A percentile compares a stretch with the other conserved stretches of the same genome.
Conservation (phyloP, 2,113 vertebrate species). For the Gymnobelideus leadbeateri region DNA sequence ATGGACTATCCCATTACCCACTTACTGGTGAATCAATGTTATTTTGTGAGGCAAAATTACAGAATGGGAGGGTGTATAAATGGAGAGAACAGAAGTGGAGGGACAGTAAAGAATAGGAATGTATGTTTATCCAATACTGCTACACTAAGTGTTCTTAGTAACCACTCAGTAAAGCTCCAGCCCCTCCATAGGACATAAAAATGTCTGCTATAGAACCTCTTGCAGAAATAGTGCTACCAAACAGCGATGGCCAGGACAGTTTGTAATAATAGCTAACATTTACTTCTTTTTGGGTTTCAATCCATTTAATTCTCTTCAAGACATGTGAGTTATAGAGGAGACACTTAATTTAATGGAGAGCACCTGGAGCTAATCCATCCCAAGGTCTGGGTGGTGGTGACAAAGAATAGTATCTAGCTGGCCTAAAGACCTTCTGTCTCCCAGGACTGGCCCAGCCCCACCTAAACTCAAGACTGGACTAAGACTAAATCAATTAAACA, state of each 20-base stretch:
- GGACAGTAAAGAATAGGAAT: neutral
- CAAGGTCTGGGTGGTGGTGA: neutral
- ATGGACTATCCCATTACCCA: neutral
- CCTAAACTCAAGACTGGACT: neutral
- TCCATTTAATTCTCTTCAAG: neutral
- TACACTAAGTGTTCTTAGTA: neutral
- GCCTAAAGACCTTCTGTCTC: neutral
- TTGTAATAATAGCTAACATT: neutral
- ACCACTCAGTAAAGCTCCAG: neutral
- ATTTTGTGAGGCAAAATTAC: neutral
- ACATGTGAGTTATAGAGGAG: neutral
- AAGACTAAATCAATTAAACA: neutral
- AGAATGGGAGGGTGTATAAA: neutral
- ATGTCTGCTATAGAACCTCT: neutral
- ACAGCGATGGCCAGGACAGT: neutral
- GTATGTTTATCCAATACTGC: neutral
- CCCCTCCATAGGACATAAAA: neutral
- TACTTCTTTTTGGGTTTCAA: neutral
- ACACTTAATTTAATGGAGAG: neutral
- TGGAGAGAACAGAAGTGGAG: neutral
- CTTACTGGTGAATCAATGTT: neutral
- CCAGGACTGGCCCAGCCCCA: too few relatives aligned
- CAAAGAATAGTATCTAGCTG: neutral
- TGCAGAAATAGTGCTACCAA: neutral
- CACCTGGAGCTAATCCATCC: neutral